These are phyloP conservation scores for Blomia tropicalis DNA, from an alignment of 2,888 invertebrate genomes.

Conservation along the genomic window DNA sequence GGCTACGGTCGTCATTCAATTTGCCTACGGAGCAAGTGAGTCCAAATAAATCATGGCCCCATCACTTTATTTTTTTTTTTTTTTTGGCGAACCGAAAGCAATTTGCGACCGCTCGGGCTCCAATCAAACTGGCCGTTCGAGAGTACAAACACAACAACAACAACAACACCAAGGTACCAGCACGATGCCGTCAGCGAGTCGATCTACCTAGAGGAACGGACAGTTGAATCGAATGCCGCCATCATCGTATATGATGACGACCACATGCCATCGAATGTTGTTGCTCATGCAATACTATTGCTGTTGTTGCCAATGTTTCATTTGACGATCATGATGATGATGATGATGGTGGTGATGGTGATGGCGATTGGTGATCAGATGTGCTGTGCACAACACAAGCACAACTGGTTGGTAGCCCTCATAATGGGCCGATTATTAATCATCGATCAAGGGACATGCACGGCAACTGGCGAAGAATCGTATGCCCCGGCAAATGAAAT, in stretches of 20 bases:
- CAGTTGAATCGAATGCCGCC: background rate
- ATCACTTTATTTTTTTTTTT: too few species aligned
- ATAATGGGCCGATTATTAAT: constrained; percentile 1
- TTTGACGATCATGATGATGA: too few species aligned
- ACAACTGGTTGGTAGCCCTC: background rate
- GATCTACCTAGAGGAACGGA: too few species aligned
- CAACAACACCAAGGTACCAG: background rate
- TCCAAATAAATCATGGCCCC: background rate
- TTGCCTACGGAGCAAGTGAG: background rate
- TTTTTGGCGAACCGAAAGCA: too few species aligned
- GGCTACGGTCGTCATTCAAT: constrained; percentile 1
- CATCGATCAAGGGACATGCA: constrained; percentile 2
- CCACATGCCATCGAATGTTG: too few species aligned
- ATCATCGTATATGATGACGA: background rate
- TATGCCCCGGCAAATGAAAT: constrained; percentile 8
- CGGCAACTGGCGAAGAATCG: background rate
- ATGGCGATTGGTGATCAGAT: background rate
- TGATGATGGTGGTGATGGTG: too few species aligned
- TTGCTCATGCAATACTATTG: too few species aligned
- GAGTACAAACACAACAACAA: too few species aligned
- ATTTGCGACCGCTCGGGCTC: background rate
- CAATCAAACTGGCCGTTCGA: too few species aligned
- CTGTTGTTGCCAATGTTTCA: background rate
- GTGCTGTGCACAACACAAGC: background rate
- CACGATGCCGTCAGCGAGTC: background rate